phyloP scores from a whole-genome alignment of 2,888 invertebrate species.

The Synergus itoensis region DNA sequence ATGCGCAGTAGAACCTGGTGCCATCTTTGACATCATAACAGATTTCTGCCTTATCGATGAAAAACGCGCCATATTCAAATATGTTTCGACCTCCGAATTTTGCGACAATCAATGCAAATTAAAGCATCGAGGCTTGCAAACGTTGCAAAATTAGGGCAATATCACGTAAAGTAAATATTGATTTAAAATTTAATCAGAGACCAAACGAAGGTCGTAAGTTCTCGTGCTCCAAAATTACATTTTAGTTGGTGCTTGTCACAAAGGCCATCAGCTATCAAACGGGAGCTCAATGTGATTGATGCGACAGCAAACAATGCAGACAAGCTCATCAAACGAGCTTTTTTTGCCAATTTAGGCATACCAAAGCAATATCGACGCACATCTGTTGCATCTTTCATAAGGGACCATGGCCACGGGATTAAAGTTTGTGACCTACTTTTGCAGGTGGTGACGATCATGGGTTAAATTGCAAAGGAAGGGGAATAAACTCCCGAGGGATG shows the following conservation, averaged over 20 bases:
- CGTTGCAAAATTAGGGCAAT: neutral
- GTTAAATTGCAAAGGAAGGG: neutral
- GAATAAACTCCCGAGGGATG: neutral
- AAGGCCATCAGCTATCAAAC: neutral
- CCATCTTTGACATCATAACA: neutral
- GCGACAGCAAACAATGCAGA: neutral
- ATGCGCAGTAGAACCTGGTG: no score
- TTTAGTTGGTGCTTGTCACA: neutral
- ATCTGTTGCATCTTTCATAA: neutral
- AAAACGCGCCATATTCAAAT: neutral
- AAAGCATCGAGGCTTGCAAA: no score
- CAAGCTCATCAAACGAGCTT: neutral
- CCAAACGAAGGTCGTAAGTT: neutral
- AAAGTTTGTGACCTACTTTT: constrained; percentile 25
- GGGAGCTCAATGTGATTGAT: neutral
- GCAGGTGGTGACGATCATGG: no score
- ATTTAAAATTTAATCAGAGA: neutral
- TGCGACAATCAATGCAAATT: neutral
- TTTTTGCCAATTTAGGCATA: neutral
- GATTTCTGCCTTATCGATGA: neutral
- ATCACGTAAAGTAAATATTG: neutral
- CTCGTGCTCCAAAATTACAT: neutral
- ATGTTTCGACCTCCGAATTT: neutral
- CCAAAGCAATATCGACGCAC: neutral
- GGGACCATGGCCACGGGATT: neutral